phyloP scores from a whole-genome alignment of 2,888 invertebrate species.

The Alviniconcha strummeri region DNA sequence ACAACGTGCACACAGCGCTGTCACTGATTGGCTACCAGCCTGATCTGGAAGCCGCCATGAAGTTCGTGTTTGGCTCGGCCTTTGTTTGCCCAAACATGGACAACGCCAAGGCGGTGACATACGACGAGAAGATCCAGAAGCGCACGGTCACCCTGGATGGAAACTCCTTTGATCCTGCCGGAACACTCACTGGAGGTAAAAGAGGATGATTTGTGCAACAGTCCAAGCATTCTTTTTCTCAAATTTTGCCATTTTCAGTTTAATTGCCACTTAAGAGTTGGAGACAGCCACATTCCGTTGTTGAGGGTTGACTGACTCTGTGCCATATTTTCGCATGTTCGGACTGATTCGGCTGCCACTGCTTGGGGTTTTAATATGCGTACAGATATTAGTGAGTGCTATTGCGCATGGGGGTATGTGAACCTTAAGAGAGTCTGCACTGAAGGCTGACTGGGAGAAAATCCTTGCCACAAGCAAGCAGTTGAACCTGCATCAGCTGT shows the following conservation, averaged over 20 bases:
- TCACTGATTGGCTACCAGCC: constrained; percentile 84
- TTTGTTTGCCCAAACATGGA: constrained; percentile 90
- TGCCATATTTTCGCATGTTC: background rate
- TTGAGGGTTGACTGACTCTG: no score
- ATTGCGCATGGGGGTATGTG: no score
- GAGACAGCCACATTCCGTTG: no score
- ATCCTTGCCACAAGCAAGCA: no score
- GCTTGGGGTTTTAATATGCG: background rate
- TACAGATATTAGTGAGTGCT: no score
- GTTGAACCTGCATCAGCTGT: no score
- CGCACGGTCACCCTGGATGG: constrained; percentile 89
- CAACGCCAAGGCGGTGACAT: constrained; percentile 87
- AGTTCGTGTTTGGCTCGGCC: constrained; percentile 88
- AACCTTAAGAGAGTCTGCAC: no score
- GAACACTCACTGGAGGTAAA: constrained; percentile 90
- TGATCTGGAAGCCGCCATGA: constrained; percentile 84
- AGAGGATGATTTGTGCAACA: no score
- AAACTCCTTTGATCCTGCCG: constrained; percentile 92
- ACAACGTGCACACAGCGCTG: constrained; percentile 88
- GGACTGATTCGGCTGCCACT: background rate
- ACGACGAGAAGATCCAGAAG: constrained; percentile 77
- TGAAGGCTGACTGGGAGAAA: no score
- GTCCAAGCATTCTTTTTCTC: no score
- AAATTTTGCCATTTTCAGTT: no score
- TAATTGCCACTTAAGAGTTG: no score